A percentile compares a stretch with the other conserved stretches of the same genome.
Evolutionary conservation across 2,113 vertebrate species (phyloP).

Genomic region (Pedetes capensis): DNA sequence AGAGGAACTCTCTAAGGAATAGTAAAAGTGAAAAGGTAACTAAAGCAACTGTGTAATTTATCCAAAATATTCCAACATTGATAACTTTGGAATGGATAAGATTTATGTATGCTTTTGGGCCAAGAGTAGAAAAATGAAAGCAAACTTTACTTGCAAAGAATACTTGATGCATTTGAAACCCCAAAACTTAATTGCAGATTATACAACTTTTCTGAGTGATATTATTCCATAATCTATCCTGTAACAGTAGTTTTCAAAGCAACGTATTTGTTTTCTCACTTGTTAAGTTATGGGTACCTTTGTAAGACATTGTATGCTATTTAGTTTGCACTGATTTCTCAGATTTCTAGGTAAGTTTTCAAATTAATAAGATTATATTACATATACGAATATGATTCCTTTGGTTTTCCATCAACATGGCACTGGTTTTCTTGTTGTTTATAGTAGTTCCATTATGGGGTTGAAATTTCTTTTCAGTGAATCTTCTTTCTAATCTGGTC

Average conservation of each 20-base stretch:
- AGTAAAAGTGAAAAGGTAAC: slow-evolving; percentile 68
- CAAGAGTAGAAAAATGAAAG: slow-evolving; percentile 40
- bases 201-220: neutral
- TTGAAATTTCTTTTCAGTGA: neutral
- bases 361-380: neutral
- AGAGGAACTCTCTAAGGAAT: slow-evolving; percentile 31
- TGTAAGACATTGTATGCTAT: neutral
- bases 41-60: slow-evolving; percentile 68
- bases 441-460: neutral
- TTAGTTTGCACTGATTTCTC: neutral
- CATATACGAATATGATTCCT: neutral
- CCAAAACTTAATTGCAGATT: neutral
- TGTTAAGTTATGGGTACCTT: neutral
- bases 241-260: neutral
- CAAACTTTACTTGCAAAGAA: neutral
- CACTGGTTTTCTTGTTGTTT: neutral
- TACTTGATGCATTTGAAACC: neutral
- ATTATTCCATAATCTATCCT: slow-evolving; percentile 18
- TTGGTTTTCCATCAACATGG: neutral
- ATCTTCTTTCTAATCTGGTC: neutral
- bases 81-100: slow-evolving; percentile 21
- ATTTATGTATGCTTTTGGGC: slow-evolving; percentile 53
- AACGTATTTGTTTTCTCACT: neutral
- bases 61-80: slow-evolving; percentile 38
- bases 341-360: neutral